phyloP scores from a whole-genome alignment of 2,888 invertebrate genomes.

The Julus scandinavius region DNA sequence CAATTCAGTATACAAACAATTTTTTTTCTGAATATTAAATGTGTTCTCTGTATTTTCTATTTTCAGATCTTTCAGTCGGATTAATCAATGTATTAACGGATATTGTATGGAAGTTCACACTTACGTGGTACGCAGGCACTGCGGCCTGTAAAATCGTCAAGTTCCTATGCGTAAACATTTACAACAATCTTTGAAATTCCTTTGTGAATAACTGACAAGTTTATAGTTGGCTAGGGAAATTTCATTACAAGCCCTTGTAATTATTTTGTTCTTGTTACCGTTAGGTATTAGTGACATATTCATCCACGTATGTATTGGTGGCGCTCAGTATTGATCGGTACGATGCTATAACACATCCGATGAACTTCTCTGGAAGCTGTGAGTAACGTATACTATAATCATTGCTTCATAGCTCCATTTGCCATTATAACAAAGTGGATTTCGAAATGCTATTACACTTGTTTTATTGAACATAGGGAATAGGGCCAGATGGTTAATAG shows the following conservation, averaged over 20 bases:
- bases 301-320: constrained; percentile 91
- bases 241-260: neutral
- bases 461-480: constrained; percentile 74
- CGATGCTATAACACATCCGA: constrained; percentile 92
- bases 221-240: neutral
- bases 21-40: neutral
- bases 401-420: neutral
- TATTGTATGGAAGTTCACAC: constrained; percentile 88
- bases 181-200: neutral
- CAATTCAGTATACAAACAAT: too few relatives aligned
- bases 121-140: constrained; percentile 90
- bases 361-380: constrained; percentile 96
- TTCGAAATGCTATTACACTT: neutral
- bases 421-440: neutral
- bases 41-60: neutral
- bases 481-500: constrained; percentile 81
- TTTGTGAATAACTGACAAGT: neutral
- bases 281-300: constrained; percentile 87
- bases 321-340: constrained; percentile 92
- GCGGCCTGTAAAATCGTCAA: constrained; percentile 87
- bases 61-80: constrained; percentile 84
- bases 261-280: neutral
- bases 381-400: constrained; percentile 69
- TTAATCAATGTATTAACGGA: constrained; percentile 88
- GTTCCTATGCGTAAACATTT: constrained; percentile 75